phyloP scores from a whole-genome alignment of 64 coral and sea anemone genomes.

The Montipora cactus region DNA sequence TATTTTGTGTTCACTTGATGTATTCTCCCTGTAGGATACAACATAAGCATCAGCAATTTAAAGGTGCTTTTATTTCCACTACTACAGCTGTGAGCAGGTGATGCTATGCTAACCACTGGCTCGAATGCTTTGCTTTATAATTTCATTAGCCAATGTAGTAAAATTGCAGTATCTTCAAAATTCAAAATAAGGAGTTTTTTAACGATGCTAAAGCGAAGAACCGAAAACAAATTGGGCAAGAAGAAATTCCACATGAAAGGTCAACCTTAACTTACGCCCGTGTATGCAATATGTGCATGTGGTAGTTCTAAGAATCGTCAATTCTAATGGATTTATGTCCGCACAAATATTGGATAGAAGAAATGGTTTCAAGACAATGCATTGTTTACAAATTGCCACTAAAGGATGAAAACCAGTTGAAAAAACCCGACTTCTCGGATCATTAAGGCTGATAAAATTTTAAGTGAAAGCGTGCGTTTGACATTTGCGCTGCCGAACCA shows the following conservation, averaged over 20 bases:
- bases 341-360: slow-evolving; percentile 38
- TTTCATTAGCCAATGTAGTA: slow-evolving; percentile 14
- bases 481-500: background rate
- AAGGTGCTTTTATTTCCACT: slow-evolving; percentile 37
- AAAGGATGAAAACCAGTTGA: slow-evolving; percentile 53
- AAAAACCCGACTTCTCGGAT: slow-evolving; percentile 12
- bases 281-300: background rate
- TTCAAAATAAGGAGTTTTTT: background rate
- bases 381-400: slow-evolving; percentile 60
- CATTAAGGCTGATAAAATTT: slow-evolving; percentile 12
- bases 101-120: slow-evolving; percentile 11
- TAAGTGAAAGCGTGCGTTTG: background rate
- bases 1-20: background rate
- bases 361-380: slow-evolving; percentile 51
- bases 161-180: slow-evolving; percentile 3
- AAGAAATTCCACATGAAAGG: background rate
- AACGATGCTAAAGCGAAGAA: background rate
- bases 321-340: slow-evolving; percentile 6
- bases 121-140: slow-evolving; percentile 25
- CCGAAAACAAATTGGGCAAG: background rate
- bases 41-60: slow-evolving; percentile 29
- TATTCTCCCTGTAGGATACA: slow-evolving; percentile 11
- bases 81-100: slow-evolving; percentile 3
- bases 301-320: background rate
- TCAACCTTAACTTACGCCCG: background rate